These are phyloP conservation scores for Eulemur albifrons DNA, from an alignment of 2,797 vertebrate species.

Conservation along the genomic window DNA sequence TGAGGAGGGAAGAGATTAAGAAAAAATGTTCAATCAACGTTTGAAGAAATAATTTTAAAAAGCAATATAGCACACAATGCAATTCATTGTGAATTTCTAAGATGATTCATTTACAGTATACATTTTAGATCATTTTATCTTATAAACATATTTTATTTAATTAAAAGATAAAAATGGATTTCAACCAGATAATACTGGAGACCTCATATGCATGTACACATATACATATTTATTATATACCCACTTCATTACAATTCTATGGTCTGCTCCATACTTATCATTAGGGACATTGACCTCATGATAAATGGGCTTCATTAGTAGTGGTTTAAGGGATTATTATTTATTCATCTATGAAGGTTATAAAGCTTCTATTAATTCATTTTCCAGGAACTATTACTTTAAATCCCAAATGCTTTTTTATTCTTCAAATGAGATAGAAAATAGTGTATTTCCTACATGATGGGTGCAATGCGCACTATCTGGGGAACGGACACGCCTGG, in stretches of 20 bases:
- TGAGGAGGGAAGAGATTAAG: not conserved
- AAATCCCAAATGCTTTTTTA: constrained; percentile 12
- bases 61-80: not conserved
- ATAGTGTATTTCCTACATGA: not conserved
- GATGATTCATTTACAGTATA: constrained; percentile 1
- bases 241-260: constrained; percentile 51
- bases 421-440: constrained; percentile 41
- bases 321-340: constrained; percentile 52
- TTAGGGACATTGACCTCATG: constrained; percentile 48
- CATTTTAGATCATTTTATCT: not conserved
- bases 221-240: constrained; percentile 12
- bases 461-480: too few relatives aligned
- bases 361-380: constrained; percentile 39
- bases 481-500: too few relatives aligned
- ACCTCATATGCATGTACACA: not conserved
- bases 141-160: constrained; percentile 1
- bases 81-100: constrained; percentile 28
- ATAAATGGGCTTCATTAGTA: constrained; percentile 68
- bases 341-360: constrained; percentile 63
- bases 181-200: not conserved
- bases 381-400: constrained; percentile 43
- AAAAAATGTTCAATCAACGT: not conserved
- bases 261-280: constrained; percentile 41
- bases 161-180: constrained; percentile 21
- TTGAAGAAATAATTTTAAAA: constrained; percentile 26